Base-by-base conservation (phyloP, 2,888 invertebrate genomes). In the Torymus tubicola region DNA sequence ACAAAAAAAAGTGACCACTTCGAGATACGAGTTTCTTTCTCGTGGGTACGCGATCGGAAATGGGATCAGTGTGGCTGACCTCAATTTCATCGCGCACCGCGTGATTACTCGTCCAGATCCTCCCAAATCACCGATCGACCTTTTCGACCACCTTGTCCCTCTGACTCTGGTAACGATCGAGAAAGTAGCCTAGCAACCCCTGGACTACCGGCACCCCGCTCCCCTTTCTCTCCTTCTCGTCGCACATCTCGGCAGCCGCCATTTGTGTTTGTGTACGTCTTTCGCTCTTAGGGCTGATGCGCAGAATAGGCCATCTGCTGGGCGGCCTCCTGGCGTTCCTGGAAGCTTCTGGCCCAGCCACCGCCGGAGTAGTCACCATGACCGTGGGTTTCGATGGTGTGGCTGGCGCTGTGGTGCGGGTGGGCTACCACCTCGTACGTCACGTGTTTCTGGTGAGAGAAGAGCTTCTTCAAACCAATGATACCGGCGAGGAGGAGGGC, bases 391-490 rank as follows among this genome's bases (percentile, higher is more conserved):
- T 91, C 90, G 86, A 88, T 89, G 63, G 89, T 87, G 83, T 92
- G 92, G 57, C 92, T 92, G 85, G 93, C 91, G 60, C 92, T 91
- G 85, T 95, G 94, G 81, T 94, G 94, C 0, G 94, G 93, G 86
- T 95, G 95, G 2, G 96, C 94, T 53, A 95, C 95, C 1, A 95
- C 94, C 88, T 95, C 95, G 87, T 95, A 95, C 0, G 94, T 95
- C 52, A 96, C 94, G 90, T 95, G 94, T 84, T 93, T 94, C 85
- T 93, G 95, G 88, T 94, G 94, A 70, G 94, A 94, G 91, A 96
- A 94, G 61, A 97, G 92, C 87, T 96, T 96, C 92, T 96, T 96
- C 87, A 96, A 89, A 53, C 96, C 96, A 84, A 96, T 95, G 85
- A 96, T 94, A 64, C 94, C 94, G 14, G 96, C 95, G 76, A 96